These are phyloP conservation scores for Sarcoramphus papa DNA, from an alignment of 2,797 vertebrate genomes.

Conservation along the genomic window DNA sequence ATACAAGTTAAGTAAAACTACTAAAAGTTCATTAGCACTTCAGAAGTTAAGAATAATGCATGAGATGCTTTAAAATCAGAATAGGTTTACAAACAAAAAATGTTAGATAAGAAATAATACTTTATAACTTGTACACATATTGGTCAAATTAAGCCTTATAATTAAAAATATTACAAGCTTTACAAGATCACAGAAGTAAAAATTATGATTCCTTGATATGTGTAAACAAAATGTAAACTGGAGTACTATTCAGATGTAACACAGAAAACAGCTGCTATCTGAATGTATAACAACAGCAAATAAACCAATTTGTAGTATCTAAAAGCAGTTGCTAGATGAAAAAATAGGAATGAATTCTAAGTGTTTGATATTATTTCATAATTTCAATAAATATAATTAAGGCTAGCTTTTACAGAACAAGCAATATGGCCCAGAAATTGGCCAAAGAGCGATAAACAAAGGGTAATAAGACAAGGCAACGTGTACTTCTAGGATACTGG, in stretches of 20 bases:
- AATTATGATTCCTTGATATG: neutral
- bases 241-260: neutral
- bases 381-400: neutral
- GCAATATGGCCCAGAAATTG: neutral
- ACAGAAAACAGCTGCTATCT: neutral
- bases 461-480: neutral
- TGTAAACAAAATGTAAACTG: neutral
- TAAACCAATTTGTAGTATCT: neutral
- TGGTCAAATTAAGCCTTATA: neutral
- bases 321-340: neutral
- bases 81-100: neutral
- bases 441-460: neutral
- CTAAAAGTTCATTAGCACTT: neutral
- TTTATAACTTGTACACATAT: neutral
- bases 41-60: neutral
- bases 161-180: neutral
- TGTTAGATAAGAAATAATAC: neutral
- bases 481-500: neutral
- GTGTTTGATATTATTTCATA: neutral
- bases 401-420: neutral
- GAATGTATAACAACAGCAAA: neutral
- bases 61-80: constrained; percentile 1
- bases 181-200: neutral
- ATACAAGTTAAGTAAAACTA: neutral
- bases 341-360: neutral